Evolutionary conservation across 2,888 invertebrate species (phyloP).

Genomic region (Aethes cnicana): DNA sequence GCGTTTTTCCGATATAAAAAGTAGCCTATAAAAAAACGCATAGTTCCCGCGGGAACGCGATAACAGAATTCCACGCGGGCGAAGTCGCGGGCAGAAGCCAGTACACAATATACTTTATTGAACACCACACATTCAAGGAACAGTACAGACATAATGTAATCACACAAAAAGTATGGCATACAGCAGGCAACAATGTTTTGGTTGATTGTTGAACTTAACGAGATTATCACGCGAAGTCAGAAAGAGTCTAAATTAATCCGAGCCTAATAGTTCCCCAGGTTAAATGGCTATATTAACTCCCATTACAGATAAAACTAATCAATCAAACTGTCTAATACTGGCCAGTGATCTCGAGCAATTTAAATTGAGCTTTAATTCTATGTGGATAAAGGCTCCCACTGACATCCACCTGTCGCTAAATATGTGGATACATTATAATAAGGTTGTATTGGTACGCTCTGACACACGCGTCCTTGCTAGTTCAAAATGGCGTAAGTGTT

Average conservation of each 20-base stretch:
- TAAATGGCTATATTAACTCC: conserved; percentile 8
- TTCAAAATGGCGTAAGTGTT: not conserved
- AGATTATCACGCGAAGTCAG: too few species aligned
- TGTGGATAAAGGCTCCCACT: not conserved
- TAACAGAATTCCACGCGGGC: too few species aligned
- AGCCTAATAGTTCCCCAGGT: not conserved
- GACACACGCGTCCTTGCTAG: not conserved
- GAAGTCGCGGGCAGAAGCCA: too few species aligned
- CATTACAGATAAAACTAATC: conserved; percentile 16
- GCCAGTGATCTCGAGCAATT: not conserved
- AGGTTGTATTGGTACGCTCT: conserved; percentile 26
- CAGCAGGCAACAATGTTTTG: too few species aligned
- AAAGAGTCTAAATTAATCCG: not conserved
- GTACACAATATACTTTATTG: too few species aligned
- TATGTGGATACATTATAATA: conserved; percentile 28
- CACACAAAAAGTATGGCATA: too few species aligned
- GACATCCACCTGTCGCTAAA: conserved; percentile 24
- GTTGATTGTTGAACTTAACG: too few species aligned
- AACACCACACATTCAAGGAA: too few species aligned
- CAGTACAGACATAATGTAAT: too few species aligned
- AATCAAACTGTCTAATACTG: conserved; percentile 18
- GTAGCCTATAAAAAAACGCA: too few species aligned
- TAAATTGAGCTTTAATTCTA: not conserved
- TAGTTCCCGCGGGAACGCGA: too few species aligned
- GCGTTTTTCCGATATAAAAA: too few species aligned